Conservation (phyloP, 2,888 invertebrate species). For the Epirrhoe alternata region DNA sequence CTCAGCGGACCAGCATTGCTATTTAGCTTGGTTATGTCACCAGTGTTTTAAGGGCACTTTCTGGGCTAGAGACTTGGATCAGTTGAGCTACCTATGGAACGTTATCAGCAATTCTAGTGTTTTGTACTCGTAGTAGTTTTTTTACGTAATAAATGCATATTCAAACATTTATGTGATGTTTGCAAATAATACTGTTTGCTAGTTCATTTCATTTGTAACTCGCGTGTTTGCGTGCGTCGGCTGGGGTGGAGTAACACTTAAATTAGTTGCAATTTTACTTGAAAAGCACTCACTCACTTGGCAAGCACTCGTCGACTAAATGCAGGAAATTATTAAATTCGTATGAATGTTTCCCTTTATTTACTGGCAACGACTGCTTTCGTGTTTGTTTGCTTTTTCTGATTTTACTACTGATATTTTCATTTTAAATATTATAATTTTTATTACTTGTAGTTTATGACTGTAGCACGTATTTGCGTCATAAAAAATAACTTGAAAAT, state of each 20-base stretch:
- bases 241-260: conserved; percentile 78
- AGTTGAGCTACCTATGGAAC: too few species aligned
- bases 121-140: too few species aligned
- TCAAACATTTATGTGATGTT: not conserved
- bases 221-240: conserved; percentile 81
- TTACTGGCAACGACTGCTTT: not conserved
- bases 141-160: not conserved
- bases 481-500: not conserved
- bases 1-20: too few species aligned
- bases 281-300: conserved; percentile 67
- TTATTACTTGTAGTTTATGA: too few species aligned
- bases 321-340: conserved; percentile 73
- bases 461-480: too few species aligned
- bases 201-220: conserved; percentile 50
- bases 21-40: too few species aligned
- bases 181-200: conserved; percentile 30
- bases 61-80: too few species aligned
- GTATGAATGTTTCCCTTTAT: conserved; percentile 63
- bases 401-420: not conserved
- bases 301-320: conserved; percentile 70
- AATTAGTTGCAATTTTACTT: conserved; percentile 83
- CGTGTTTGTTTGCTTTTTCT: not conserved
- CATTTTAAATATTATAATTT: too few species aligned
- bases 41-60: too few species aligned
- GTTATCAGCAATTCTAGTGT: too few species aligned